Evolutionary conservation across 2,888 invertebrate species (phyloP).

Genomic region (Melanostoma mellinum): DNA sequence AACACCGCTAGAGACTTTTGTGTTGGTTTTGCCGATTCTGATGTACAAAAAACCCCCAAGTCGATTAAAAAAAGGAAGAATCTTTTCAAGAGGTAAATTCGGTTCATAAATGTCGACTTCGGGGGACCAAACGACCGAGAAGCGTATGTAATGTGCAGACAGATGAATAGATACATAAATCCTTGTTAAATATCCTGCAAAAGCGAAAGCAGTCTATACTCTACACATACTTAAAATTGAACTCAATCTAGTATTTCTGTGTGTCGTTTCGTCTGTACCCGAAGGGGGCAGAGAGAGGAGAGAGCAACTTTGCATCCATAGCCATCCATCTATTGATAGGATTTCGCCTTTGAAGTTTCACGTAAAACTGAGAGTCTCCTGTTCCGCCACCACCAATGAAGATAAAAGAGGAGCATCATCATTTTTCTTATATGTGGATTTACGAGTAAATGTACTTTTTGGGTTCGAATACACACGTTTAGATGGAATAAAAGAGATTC

Average conservation of each 20-base stretch:
- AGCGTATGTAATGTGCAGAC: slow-evolving; percentile 42
- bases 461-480: slow-evolving; percentile 20
- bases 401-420: slow-evolving; percentile 73
- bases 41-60: slow-evolving; percentile 1
- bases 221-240: slow-evolving; percentile 67
- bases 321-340: slow-evolving; percentile 60
- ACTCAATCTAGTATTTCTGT: slow-evolving; percentile 26
- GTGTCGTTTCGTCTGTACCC: neutral
- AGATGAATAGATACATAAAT: slow-evolving; percentile 72
- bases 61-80: slow-evolving; percentile 51
- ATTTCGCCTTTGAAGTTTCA: slow-evolving; percentile 69
- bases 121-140: neutral
- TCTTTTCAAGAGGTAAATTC: slow-evolving; percentile 36
- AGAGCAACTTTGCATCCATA: slow-evolving; percentile 63
- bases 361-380: slow-evolving; percentile 16
- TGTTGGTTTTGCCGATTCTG: slow-evolving; percentile 11
- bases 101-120: slow-evolving; percentile 55
- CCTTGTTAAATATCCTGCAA: slow-evolving; percentile 67
- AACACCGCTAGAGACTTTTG: slow-evolving; percentile 36
- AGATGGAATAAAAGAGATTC: slow-evolving; percentile 44
- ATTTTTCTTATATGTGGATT: slow-evolving; percentile 71
- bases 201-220: slow-evolving; percentile 25
- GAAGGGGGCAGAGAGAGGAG: neutral
- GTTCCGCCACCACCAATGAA: slow-evolving; percentile 50
- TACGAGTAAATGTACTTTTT: slow-evolving; percentile 70